These are phyloP conservation scores for Mus minutoides DNA, from an alignment of 2,797 vertebrate species.

Conservation along the genomic window DNA sequence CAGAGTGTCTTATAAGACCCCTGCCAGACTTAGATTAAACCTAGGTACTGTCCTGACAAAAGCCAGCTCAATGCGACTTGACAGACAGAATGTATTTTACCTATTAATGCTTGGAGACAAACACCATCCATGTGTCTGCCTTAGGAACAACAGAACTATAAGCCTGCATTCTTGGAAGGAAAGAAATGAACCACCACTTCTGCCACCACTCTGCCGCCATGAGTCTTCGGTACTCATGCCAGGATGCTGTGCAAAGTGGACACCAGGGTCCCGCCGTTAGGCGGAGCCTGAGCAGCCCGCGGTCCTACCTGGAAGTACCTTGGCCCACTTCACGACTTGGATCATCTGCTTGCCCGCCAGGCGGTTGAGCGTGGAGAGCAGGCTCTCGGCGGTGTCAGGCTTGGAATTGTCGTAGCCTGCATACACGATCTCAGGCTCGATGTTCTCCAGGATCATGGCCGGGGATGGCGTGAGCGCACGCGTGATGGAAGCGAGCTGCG, in stretches of 20 bases:
- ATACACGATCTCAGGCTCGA: constrained; percentile 96
- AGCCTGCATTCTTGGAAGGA: background rate
- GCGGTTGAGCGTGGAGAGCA: constrained; percentile 98
- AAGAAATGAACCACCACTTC: background rate
- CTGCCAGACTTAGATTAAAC: background rate
- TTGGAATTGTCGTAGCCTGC: constrained; percentile 95
- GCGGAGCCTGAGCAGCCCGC: background rate
- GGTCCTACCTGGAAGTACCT: constrained; percentile 97
- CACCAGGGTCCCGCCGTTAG: accelerated
- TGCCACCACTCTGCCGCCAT: too few species aligned
- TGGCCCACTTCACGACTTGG: constrained; percentile 99
- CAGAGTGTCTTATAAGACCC: background rate
- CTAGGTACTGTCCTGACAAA: background rate
- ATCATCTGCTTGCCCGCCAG: constrained; percentile 99
- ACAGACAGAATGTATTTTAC: background rate
- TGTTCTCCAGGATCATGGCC: constrained; percentile 94
- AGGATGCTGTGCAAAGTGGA: background rate
- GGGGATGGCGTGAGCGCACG: constrained; percentile 93
- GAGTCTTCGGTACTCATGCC: accelerated
- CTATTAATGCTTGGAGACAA: background rate
- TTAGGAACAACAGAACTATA: background rate
- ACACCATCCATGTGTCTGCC: background rate
- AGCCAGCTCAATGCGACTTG: background rate
- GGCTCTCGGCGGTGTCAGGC: constrained; percentile 95
- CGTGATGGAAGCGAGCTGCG: constrained; percentile 91